phyloP scores from a whole-genome alignment of 2,888 invertebrate genomes.

The Amphimallon solstitiale region DNA sequence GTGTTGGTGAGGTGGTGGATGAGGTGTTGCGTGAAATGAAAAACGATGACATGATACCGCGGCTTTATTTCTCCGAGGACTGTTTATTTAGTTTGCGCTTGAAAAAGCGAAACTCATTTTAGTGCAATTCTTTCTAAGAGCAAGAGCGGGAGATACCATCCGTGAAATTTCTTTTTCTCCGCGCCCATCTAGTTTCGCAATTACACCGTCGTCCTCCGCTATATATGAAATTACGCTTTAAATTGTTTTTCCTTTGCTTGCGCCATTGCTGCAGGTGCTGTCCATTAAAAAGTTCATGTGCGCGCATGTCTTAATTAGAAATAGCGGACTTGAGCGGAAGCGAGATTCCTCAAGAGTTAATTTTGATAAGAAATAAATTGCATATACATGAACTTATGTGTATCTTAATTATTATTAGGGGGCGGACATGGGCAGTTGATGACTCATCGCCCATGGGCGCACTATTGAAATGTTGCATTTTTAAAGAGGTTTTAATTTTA shows the following conservation, averaged over 20 bases:
- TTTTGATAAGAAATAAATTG: too few species aligned
- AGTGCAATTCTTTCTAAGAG: slow-evolving; percentile 27
- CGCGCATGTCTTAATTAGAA: too few species aligned
- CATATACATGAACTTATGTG: too few species aligned
- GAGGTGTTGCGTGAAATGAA: slow-evolving; percentile 33
- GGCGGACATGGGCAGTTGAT: too few species aligned
- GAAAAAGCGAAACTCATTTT: slow-evolving; percentile 33
- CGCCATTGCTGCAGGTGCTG: too few species aligned
- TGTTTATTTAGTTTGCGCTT: slow-evolving; percentile 33
- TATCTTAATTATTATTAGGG: too few species aligned
- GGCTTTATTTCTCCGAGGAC: slow-evolving; percentile 31
- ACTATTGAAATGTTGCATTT: too few species aligned
- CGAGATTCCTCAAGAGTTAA: too few species aligned
- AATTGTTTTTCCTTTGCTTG: slow-evolving; percentile 14
- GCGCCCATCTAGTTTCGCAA: slow-evolving; percentile 12
- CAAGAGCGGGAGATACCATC: slow-evolving; percentile 10
- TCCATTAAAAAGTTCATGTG: too few species aligned
- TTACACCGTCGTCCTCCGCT: slow-evolving; percentile 5
- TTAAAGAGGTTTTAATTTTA: too few species aligned
- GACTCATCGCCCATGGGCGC: too few species aligned
- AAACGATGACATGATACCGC: slow-evolving; percentile 32
- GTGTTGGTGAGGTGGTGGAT: background rate
- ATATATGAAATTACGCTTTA: slow-evolving; percentile 14
- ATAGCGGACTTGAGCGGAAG: too few species aligned
- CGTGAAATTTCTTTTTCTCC: slow-evolving; percentile 32